Percentiles rank a stretch among this genome's conserved stretches.
phyloP scores from a whole-genome alignment of 2,797 vertebrate species.

The Ibycter americanus region DNA sequence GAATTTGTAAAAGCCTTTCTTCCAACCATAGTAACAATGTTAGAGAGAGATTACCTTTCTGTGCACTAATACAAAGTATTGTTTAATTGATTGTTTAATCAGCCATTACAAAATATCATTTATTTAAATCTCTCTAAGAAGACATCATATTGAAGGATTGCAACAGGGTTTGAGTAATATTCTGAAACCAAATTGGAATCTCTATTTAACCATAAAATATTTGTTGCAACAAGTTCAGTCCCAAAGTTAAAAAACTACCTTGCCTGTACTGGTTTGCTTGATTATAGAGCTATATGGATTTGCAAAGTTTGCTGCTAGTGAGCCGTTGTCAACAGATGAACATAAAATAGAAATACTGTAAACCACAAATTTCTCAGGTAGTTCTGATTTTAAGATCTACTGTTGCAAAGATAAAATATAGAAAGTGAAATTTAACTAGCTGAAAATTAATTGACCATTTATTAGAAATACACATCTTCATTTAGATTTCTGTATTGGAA shows the following conservation, averaged over 20 bases:
- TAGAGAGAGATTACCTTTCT: not conserved
- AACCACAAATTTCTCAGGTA: not conserved
- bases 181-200: not conserved
- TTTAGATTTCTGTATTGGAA: slow-evolving; percentile 8
- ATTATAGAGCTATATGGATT: not conserved
- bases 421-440: not conserved
- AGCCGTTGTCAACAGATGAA: not conserved
- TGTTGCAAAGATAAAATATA: slow-evolving; percentile 6
- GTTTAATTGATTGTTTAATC: not conserved
- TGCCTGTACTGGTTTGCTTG: not conserved
- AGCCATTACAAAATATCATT: not conserved
- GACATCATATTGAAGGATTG: not conserved
- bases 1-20: not conserved
- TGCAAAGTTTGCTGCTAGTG: not conserved
- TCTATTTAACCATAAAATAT: not conserved
- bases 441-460: slow-evolving; percentile 28
- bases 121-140: slow-evolving; percentile 21
- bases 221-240: not conserved
- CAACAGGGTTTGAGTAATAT: not conserved
- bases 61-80: not conserved
- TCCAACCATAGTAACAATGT: not conserved
- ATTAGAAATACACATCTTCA: not conserved
- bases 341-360: not conserved
- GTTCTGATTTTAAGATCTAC: not conserved
- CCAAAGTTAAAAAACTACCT: not conserved